Evolutionary conservation across 2,888 invertebrate genomes (phyloP).

Genomic region (Tetropium fuscum): DNA sequence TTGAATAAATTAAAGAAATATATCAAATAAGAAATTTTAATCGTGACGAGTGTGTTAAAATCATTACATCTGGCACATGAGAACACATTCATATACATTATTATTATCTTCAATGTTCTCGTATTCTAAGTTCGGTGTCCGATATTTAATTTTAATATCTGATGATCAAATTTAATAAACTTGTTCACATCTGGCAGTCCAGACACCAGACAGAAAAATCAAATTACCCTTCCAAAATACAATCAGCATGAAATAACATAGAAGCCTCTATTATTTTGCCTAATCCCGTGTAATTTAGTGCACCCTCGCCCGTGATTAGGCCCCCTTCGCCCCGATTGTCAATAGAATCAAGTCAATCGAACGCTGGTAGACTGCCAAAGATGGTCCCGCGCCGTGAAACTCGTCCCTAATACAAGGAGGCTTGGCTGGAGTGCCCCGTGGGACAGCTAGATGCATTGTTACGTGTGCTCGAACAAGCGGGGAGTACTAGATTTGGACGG

Average conservation of each 20-base stretch:
- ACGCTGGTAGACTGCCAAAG: conserved; percentile 25
- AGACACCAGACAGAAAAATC: conserved; percentile 23
- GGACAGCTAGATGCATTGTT: conserved; percentile 28
- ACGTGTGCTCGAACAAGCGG: conserved; percentile 17
- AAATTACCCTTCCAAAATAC: conserved; percentile 26
- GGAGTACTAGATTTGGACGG: neutral
- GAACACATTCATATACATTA: no score
- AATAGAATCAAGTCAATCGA: conserved; percentile 34
- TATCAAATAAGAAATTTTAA: no score
- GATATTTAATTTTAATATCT: no score
- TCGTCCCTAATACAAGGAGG: conserved; percentile 26
- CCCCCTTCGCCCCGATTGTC: conserved; percentile 22
- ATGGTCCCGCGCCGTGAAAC: conserved; percentile 15
- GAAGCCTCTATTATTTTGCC: conserved; percentile 29
- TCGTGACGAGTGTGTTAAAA: no score
- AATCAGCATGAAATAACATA: conserved; percentile 30
- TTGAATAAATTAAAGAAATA: no score
- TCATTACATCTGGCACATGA: no score
- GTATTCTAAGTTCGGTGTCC: no score
- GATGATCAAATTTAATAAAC: no score
- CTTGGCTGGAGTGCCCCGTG: conserved; percentile 18
- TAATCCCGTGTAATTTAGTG: conserved; percentile 33
- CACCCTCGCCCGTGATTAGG: conserved; percentile 33
- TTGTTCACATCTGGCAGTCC: no score
- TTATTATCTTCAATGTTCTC: no score